phyloP scores from a whole-genome alignment of 2,113 vertebrate genomes.

The western clawed frog (Xenopus tropicalis) region DNA sequence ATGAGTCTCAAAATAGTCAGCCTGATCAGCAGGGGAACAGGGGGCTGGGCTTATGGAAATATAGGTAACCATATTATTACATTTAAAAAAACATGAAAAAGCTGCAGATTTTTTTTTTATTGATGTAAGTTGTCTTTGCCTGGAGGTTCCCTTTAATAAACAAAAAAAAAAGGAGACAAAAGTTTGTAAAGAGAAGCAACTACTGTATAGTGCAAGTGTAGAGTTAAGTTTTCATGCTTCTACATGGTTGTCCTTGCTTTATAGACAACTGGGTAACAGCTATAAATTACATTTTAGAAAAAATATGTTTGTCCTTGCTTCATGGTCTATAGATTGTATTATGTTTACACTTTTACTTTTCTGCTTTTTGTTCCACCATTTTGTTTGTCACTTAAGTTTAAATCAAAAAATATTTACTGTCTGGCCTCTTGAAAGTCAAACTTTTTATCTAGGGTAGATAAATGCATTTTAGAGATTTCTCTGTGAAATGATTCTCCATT shows the following conservation, averaged over 20 bases:
- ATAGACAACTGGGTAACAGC: slow-evolving; percentile 27
- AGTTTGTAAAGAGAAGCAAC: background rate
- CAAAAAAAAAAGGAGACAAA: background rate
- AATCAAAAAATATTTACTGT: slow-evolving; percentile 35
- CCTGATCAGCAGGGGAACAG: no score
- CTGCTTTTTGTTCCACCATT: slow-evolving; percentile 18
- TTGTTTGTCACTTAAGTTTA: slow-evolving; percentile 30
- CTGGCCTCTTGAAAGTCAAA: slow-evolving; percentile 5
- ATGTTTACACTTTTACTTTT: slow-evolving; percentile 35
- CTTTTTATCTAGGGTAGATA: background rate
- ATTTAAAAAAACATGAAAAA: no score
- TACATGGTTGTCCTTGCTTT: slow-evolving; percentile 34
- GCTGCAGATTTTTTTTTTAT: no score
- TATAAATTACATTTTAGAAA: slow-evolving; percentile 40
- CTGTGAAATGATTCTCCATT: no score
- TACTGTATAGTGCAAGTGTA: background rate
- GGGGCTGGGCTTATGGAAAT: no score
- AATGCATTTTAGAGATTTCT: no score
- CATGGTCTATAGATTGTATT: slow-evolving; percentile 39
- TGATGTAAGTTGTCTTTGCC: no score
- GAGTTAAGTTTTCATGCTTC: slow-evolving; percentile 35
- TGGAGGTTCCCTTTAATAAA: no score
- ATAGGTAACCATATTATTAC: no score
- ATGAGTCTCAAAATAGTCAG: no score
- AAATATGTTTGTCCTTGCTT: slow-evolving; percentile 42